Conservation (phyloP, 2,888 invertebrate species). For the Sinotaia quadrata region DNA sequence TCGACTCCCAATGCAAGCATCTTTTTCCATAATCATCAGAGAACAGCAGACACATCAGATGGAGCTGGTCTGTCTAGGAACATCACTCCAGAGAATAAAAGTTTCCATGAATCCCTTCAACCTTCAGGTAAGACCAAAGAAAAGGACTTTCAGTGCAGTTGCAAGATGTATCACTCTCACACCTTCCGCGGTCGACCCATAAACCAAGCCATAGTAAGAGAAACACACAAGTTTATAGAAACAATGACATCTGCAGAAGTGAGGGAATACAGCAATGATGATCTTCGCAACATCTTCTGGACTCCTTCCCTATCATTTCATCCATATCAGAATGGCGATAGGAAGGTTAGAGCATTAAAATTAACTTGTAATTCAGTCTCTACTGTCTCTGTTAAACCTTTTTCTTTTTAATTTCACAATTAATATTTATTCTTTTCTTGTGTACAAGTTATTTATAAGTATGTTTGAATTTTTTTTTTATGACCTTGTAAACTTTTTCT, state of each 20-base stretch:
- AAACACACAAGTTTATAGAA: constrained; percentile 24
- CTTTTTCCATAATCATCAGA: too few relatives aligned
- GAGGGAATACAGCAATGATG: constrained; percentile 27
- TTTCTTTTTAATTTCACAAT: too few relatives aligned
- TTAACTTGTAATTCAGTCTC: too few relatives aligned
- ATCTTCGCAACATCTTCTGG: constrained; percentile 59
- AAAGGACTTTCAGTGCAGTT: constrained; percentile 34
- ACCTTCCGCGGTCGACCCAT: constrained; percentile 23
- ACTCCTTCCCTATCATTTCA: constrained; percentile 52
- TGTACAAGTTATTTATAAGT: too few relatives aligned
- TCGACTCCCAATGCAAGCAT: not conserved
- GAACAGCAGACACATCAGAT: too few relatives aligned
- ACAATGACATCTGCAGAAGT: not conserved
- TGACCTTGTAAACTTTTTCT: too few relatives aligned
- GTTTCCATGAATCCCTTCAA: constrained; percentile 21
- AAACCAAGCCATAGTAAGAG: constrained; percentile 32
- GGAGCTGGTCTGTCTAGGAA: not conserved
- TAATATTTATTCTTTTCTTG: too few relatives aligned
- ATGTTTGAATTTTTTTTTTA: too few relatives aligned
- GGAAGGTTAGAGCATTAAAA: constrained; percentile 18
- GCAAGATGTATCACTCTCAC: constrained; percentile 35
- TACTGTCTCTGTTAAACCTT: too few relatives aligned
- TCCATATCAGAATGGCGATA: constrained; percentile 51
- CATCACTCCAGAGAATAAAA: too few relatives aligned
- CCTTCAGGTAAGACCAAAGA: not conserved